phyloP scores from a whole-genome alignment of 1,140 invertebrate genomes.

The Hyposmocoma kahamanoa region DNA sequence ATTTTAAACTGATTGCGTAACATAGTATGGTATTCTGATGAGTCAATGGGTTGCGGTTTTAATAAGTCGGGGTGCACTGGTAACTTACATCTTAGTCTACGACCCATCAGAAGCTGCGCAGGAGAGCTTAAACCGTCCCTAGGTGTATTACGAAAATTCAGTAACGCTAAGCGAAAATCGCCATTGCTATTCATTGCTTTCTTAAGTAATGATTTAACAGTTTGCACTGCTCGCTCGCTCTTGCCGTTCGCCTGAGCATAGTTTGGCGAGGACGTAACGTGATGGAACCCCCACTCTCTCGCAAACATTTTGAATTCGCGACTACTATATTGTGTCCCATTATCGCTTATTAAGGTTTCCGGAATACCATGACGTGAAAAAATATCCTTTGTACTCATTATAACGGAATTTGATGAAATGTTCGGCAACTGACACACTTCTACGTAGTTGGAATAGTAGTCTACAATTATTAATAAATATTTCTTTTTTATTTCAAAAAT shows the following conservation, averaged over 20 bases:
- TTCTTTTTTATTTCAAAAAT: constrained; percentile 12
- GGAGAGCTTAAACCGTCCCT: constrained; percentile 6
- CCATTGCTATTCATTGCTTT: constrained; percentile 13
- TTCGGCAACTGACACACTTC: constrained; percentile 13
- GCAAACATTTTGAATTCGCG: constrained; percentile 43
- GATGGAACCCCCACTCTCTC: constrained; percentile 40
- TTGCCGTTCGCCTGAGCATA: constrained; percentile 47
- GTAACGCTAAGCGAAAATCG: constrained; percentile 4
- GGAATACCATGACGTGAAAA: constrained; percentile 34
- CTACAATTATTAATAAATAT: constrained; percentile 19
- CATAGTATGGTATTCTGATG: not conserved
- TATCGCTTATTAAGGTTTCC: constrained; percentile 40
- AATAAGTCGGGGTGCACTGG: not conserved
- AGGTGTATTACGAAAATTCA: constrained; percentile 5
- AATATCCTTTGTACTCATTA: constrained; percentile 4
- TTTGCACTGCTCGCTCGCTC: constrained; percentile 36
- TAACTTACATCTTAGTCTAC: constrained; percentile 3
- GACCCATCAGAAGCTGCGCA: constrained; percentile 8
- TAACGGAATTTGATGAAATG: not conserved
- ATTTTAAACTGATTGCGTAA: not conserved
- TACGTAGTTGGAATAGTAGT: constrained; percentile 21
- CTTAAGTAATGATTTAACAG: constrained; percentile 33
- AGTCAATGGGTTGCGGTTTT: not conserved
- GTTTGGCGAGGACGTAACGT: constrained; percentile 44
- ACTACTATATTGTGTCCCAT: constrained; percentile 22